phyloP scores from a whole-genome alignment of 1,140 invertebrate genomes.

The Scaptomyza montana region DNA sequence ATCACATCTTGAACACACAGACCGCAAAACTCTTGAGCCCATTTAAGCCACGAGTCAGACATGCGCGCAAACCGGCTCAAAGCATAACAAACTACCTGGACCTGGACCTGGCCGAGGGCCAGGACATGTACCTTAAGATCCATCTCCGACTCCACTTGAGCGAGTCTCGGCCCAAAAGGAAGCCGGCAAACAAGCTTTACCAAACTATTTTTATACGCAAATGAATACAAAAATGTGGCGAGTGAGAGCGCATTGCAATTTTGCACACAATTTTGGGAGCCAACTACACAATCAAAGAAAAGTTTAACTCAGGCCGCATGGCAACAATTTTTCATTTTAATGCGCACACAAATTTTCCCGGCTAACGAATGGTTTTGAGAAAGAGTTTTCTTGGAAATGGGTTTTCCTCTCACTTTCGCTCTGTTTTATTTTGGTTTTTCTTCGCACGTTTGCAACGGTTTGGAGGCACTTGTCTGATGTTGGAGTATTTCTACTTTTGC shows the following conservation, averaged over 20 bases:
- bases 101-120: conserved; percentile 14
- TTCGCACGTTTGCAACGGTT: background rate
- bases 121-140: conserved; percentile 26
- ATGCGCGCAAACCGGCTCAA: conserved; percentile 28
- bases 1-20: conserved; percentile 1
- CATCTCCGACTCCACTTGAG: conserved; percentile 32
- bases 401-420: background rate
- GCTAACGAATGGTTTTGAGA: conserved; percentile 63
- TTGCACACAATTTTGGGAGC: conserved; percentile 76
- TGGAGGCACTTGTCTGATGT: conserved; percentile 42
- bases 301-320: conserved; percentile 45
- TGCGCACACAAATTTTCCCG: conserved; percentile 79
- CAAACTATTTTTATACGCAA: conserved; percentile 77
- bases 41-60: conserved; percentile 44
- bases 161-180: conserved; percentile 1
- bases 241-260: conserved; percentile 54
- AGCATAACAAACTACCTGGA: conserved; percentile 41
- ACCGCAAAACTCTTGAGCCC: conserved; percentile 50
- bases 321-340: conserved; percentile 83
- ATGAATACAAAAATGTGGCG: conserved; percentile 56
- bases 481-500: conserved; percentile 50
- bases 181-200: conserved; percentile 15
- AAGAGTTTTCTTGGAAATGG: background rate
- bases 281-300: conserved; percentile 63
- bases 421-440: background rate